phyloP scores from a whole-genome alignment of 2,113 vertebrate genomes.

The Heteronetta atricapilla region DNA sequence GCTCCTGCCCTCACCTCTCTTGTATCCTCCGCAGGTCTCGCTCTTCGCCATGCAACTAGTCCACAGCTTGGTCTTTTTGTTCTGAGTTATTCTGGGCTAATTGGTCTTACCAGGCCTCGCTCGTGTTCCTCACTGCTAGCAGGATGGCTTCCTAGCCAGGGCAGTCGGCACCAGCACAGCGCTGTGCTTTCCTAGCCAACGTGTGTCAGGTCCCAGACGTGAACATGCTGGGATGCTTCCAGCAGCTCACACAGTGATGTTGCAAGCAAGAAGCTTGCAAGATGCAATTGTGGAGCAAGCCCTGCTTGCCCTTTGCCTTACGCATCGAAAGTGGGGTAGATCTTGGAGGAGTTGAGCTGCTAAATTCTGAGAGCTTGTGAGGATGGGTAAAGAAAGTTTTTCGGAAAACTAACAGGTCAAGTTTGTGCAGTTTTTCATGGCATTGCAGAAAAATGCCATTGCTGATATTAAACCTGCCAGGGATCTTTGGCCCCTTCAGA shows the following conservation, averaged over 20 bases:
- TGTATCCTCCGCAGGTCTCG: background rate
- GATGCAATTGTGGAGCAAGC: fast-evolving
- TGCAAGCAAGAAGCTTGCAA: too few relatives aligned
- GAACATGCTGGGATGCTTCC: background rate
- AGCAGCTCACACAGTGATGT: background rate
- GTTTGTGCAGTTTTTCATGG: background rate
- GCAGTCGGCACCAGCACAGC: fast-evolving
- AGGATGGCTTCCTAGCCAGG: background rate
- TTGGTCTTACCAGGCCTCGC: background rate
- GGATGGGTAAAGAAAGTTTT: background rate
- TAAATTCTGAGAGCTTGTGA: background rate
- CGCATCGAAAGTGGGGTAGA: background rate
- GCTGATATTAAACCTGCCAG: background rate
- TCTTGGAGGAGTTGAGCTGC: background rate
- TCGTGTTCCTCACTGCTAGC: fast-evolving
- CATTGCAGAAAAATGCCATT: background rate
- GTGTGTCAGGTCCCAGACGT: fast-evolving
- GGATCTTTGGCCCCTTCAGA: background rate
- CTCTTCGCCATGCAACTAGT: background rate
- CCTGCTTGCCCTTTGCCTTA: background rate
- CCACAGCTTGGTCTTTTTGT: background rate
- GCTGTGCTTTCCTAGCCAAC: fast-evolving
- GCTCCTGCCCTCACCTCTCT: too few relatives aligned
- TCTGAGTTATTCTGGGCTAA: background rate
- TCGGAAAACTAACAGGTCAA: background rate